Evolutionary conservation across 2,888 invertebrate species (phyloP).

Genomic region (Caenorhabditis sp.): DNA sequence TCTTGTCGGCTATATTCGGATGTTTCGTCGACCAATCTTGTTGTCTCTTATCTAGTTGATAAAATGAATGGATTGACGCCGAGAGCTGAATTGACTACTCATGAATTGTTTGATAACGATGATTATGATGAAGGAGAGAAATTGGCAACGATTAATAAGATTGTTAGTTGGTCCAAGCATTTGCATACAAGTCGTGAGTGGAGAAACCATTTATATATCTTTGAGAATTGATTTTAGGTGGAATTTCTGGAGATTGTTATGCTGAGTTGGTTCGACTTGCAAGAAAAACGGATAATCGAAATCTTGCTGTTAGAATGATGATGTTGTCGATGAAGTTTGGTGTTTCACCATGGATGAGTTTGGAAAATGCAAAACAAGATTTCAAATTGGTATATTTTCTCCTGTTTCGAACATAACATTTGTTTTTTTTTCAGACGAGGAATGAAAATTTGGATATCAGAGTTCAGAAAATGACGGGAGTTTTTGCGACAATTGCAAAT

Average conservation of each 20-base stretch:
- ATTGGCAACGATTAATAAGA: conserved; percentile 22
- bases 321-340: conserved; percentile 24
- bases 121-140: conserved; percentile 29
- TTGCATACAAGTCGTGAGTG: conserved; percentile 25
- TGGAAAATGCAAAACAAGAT: conserved; percentile 28
- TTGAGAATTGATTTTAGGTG: too few relatives aligned
- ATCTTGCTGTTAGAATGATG: conserved; percentile 33
- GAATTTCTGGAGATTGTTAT: conserved; percentile 25
- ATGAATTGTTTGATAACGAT: conserved; percentile 14
- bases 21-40: conserved; percentile 18
- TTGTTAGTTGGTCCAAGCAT: conserved; percentile 34
- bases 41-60: conserved; percentile 28
- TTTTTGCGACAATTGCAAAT: conserved; percentile 25
- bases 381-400: conserved; percentile 18
- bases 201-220: too few relatives aligned
- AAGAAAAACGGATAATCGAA: conserved; percentile 41
- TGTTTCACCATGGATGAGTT: conserved; percentile 20
- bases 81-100: conserved; percentile 16
- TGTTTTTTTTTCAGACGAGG: not conserved
- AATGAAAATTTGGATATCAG: conserved; percentile 23
- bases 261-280: conserved; percentile 37
- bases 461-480: conserved; percentile 67
- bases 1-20: conserved; percentile 33
- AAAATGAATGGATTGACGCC: conserved; percentile 15
- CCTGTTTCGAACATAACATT: too few relatives aligned